A percentile compares a stretch with the other conserved stretches of the same genome.
Conservation (phyloP, 1,140 invertebrate species). For the Neodiprion pinetum region DNA sequence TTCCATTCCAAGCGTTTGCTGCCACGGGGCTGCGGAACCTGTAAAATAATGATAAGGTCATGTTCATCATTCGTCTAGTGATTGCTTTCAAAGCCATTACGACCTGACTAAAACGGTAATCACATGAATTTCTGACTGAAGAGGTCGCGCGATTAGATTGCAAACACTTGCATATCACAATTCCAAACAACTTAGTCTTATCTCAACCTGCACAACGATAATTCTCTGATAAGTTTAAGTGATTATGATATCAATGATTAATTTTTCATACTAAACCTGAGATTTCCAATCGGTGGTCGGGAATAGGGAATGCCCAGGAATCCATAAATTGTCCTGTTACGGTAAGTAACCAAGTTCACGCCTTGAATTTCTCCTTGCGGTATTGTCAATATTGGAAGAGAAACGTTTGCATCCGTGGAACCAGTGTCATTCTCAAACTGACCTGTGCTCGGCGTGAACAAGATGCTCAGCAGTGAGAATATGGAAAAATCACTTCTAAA, state of each 20-base stretch:
- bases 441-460: too few species aligned
- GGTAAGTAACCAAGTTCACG: background rate
- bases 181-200: background rate
- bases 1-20: slow-evolving; percentile 36
- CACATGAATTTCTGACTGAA: slow-evolving; percentile 7
- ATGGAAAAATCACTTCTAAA: too few species aligned
- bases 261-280: slow-evolving; percentile 52
- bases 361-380: background rate
- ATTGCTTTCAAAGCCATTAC: background rate
- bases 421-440: too few species aligned
- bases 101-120: too few species aligned
- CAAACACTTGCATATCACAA: background rate
- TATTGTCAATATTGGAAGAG: background rate
- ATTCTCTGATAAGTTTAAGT: too few species aligned
- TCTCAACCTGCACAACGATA: too few species aligned
- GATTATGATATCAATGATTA: slow-evolving; percentile 1
- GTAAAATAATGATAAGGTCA: background rate
- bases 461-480: too few species aligned
- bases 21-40: slow-evolving; percentile 34
- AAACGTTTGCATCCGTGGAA: too few species aligned
- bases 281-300: slow-evolving; percentile 61
- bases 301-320: slow-evolving; percentile 68
- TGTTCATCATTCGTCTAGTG: background rate
- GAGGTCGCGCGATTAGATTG: background rate
- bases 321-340: slow-evolving; percentile 22